A percentile compares a stretch with the other conserved stretches of the same genome.
phyloP scores from a whole-genome alignment of 2,797 vertebrate genomes.

The Enteromius thamalakanensis region DNA sequence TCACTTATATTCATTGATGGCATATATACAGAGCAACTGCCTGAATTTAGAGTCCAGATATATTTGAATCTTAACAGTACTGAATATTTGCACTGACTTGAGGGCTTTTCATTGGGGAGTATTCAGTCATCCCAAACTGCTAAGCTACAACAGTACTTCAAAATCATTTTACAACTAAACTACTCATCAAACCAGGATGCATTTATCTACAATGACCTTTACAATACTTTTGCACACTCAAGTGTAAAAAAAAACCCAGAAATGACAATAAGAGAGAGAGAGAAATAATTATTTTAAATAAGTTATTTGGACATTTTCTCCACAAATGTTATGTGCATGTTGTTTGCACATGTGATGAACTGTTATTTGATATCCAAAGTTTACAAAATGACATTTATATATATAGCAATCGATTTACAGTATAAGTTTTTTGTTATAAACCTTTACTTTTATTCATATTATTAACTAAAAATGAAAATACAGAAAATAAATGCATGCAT shows the following conservation, averaged over 20 bases:
- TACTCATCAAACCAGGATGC: not conserved
- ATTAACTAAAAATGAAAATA: not conserved
- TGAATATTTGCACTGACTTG: not conserved
- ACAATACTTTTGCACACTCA: not conserved
- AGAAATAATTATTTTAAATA: too few species aligned
- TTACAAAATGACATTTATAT: not conserved
- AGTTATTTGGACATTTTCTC: not conserved
- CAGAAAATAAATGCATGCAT: not conserved
- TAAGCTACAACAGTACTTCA: not conserved
- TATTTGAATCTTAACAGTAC: not conserved
- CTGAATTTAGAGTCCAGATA: slow-evolving; percentile 9
- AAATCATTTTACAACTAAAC: too few species aligned
- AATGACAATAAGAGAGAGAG: not conserved
- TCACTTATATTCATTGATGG: slow-evolving; percentile 6
- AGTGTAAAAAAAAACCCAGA: not conserved
- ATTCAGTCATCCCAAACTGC: not conserved
- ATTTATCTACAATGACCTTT: not conserved
- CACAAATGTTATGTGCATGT: not conserved
- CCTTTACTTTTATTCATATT: not conserved
- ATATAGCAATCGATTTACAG: not conserved
- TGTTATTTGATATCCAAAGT: not conserved
- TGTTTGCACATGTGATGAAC: not conserved
- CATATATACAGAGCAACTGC: not conserved
- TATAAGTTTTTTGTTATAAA: not conserved
- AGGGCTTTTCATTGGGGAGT: not conserved